These are phyloP conservation scores for Drosophila ercepeae DNA, from an alignment of 1,140 invertebrate genomes.

Conservation along the genomic window DNA sequence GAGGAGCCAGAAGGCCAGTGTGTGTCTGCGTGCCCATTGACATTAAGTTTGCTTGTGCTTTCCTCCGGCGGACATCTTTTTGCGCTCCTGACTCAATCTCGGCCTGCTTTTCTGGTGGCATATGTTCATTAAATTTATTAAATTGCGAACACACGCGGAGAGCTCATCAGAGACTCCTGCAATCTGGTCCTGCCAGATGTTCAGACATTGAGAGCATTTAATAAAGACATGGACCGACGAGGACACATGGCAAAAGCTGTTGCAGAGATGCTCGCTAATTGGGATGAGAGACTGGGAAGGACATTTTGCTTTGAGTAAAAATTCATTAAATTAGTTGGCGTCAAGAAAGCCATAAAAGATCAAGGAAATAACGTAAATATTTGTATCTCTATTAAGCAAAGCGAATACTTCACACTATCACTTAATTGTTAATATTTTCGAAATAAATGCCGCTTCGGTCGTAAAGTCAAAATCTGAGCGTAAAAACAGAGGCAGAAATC, in stretches of 20 bases:
- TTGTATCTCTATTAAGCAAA: too few species aligned
- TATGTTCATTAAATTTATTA: constrained; percentile 82
- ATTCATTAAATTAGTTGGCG: constrained; percentile 15
- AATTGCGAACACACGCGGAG: constrained; percentile 64
- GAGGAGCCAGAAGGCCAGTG: background rate
- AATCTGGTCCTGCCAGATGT: constrained; percentile 41
- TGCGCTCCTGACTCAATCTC: constrained; percentile 27
- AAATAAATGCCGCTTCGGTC: constrained; percentile 35
- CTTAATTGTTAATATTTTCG: constrained; percentile 54
- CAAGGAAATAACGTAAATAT: too few species aligned
- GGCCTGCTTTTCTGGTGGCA: constrained; percentile 44
- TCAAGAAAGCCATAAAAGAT: background rate
- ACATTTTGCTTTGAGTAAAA: constrained; percentile 3
- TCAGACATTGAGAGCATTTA: constrained; percentile 54
- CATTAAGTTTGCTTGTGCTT: constrained; percentile 33
- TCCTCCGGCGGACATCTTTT: constrained; percentile 26
- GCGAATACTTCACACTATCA: constrained; percentile 7
- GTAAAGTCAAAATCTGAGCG: constrained; percentile 49
- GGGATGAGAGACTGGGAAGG: constrained; percentile 9
- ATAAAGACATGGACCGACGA: constrained; percentile 43
- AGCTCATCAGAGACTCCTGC: constrained; percentile 22
- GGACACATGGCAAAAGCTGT: constrained; percentile 40
- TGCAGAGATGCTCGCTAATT: constrained; percentile 52
- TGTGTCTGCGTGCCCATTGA: constrained; percentile 21
- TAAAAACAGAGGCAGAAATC: constrained; percentile 36